Evolutionary conservation across 2,113 vertebrate species (phyloP).

Genomic region (Larimichthys polyactis): DNA sequence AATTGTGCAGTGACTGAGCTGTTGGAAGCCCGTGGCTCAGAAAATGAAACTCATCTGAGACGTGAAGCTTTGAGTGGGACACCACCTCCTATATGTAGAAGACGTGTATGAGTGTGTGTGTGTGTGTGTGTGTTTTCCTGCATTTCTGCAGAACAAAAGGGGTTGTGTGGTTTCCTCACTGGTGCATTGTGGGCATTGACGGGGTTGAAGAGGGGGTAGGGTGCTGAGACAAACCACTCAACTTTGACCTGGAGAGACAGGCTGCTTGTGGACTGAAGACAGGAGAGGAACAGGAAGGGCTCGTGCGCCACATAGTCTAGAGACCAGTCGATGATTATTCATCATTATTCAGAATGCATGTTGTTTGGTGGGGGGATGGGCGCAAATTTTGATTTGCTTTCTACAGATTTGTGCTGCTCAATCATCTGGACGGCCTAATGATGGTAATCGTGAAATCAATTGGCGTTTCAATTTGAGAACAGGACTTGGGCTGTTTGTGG

Average conservation of each 20-base stretch:
- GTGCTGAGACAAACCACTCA: conserved; percentile 69
- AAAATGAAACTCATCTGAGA: conserved; percentile 25
- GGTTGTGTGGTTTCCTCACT: conserved; percentile 75
- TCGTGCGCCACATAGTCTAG: conserved; percentile 18
- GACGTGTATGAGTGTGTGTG: neutral
- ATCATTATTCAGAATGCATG: conserved; percentile 54
- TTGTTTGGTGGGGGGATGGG: conserved; percentile 48
- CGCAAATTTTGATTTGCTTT: conserved; percentile 14
- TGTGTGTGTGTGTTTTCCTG: conserved; percentile 53
- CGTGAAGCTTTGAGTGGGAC: conserved; percentile 16
- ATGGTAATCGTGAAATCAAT: conserved; percentile 47
- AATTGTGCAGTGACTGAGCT: conserved; percentile 31
- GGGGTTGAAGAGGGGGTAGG: conserved; percentile 48
- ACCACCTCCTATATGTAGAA: conserved; percentile 38
- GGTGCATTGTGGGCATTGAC: conserved; percentile 74
- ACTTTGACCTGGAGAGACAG: conserved; percentile 78
- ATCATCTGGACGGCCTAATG: conserved; percentile 21
- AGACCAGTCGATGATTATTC: conserved; percentile 55
- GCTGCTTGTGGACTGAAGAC: conserved; percentile 58
- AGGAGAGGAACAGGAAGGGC: conserved; percentile 70
- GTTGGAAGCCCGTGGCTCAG: conserved; percentile 13
- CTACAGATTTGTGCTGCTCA: conserved; percentile 37
- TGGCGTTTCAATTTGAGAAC: conserved; percentile 14
- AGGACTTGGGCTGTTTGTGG: neutral
- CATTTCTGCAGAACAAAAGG: conserved; percentile 72